Conservation (phyloP, 2,113 vertebrate species). For the Sus scrofa region T2T-Sscrofa CM000830.6:86022501-86023000, state of each 20-base stretch:
- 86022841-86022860: neutral
- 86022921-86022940: neutral
- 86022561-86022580: neutral
- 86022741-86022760: neutral
- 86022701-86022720: neutral
- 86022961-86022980: neutral
- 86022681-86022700: neutral
- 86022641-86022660: neutral
- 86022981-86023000: neutral
- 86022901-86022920: neutral
- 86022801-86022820: neutral
- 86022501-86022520: too few species aligned
- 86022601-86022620: neutral
- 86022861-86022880: neutral
- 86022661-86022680: neutral
- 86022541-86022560: neutral
- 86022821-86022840: neutral
- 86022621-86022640: neutral
- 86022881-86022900: neutral
- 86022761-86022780: neutral
- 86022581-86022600: neutral
- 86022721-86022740: neutral
- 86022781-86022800: neutral
- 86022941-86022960: neutral
- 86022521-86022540: constrained; percentile 1